Evolutionary conservation across 2,797 vertebrate species (phyloP), one percentile per base, ranked within the genome.

Genomic region (Pterois miles): DNA sequence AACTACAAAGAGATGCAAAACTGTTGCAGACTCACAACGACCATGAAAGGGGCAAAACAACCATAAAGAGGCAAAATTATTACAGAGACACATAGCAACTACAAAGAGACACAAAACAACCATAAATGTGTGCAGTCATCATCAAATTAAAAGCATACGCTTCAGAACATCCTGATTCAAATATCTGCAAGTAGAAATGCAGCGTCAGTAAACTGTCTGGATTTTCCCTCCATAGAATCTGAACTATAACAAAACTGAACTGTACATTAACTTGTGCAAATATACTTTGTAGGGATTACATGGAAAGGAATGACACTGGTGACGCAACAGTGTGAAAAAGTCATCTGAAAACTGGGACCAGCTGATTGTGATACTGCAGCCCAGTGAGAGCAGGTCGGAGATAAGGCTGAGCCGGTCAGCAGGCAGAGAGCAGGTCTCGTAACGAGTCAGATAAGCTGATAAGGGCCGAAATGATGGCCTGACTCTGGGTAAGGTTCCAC

Each of bases 381-480:
- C 8, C 2, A 65, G 60, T 62, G 69, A 75, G 59, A 69, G 70
- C 70, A 65, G 66, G 58, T 65, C 63, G 33, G 33, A 70, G 81
- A 86, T 84, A 88, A 84, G 46, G 53, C 18, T 5, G 46, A 53
- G 65, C 43, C 2, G 80, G 71, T 73, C 76, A 76, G 71, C 65
- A 64, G 56, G 71, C 66, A 84, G 52, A 54, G 34, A 63, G 66
- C 38, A 33, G 48, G 65, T 62, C 81, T 80, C 4, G 10, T 72
- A 84, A 84, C 74, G 74, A 27, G 64, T 16, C 31, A 63, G 75
- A 88, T 88, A 62, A 76, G 57, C 65, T 72, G 84, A 81, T 82
- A 65, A 73, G 7, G 64, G 25, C 22, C 50, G 59, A 80, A 65
- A 63, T n/a, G 54, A 69, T 27, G 73, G 33, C 60, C 67, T 57